Evolutionary conservation across 1,140 invertebrate genomes (phyloP).

Genomic region (Solenopsis fugax): DNA sequence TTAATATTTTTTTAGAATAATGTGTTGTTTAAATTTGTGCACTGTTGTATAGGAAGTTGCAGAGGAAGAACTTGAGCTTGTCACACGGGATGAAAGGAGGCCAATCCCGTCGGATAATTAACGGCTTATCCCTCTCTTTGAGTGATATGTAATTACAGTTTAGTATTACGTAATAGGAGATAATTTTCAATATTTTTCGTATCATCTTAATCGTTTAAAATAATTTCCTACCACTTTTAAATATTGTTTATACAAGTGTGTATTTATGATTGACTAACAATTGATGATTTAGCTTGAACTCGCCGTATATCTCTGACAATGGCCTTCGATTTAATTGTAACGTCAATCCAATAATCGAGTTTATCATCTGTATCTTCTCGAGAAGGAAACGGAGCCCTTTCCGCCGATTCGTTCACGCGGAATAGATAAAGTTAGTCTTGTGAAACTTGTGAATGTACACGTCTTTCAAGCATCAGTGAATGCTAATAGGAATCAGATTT

Average conservation of each 20-base stretch:
- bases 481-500: not conserved
- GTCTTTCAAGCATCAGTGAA: not conserved
- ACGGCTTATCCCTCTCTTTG: not conserved
- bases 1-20: slow-evolving; percentile 8
- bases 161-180: not conserved
- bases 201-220: slow-evolving; percentile 1
- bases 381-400: not conserved
- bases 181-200: not conserved
- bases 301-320: not conserved
- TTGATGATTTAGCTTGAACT: not conserved
- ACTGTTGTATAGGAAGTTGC: slow-evolving; percentile 22
- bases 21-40: not conserved
- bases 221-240: not conserved
- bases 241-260: slow-evolving; percentile 31
- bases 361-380: not conserved
- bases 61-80: slow-evolving; percentile 25
- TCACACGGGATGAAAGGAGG: not conserved
- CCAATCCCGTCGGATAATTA: slow-evolving; percentile 7
- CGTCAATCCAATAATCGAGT: not conserved
- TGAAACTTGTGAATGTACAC: not conserved
- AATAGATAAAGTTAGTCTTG: slow-evolving; percentile 33
- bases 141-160: slow-evolving; percentile 23
- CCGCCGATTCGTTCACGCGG: not conserved
- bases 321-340: not conserved
- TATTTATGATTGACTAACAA: not conserved